A percentile compares a stretch with the other conserved stretches of the same genome.
phyloP scores from a whole-genome alignment of 2,797 vertebrate species.

The Neosilurus mollespiculum region DNA sequence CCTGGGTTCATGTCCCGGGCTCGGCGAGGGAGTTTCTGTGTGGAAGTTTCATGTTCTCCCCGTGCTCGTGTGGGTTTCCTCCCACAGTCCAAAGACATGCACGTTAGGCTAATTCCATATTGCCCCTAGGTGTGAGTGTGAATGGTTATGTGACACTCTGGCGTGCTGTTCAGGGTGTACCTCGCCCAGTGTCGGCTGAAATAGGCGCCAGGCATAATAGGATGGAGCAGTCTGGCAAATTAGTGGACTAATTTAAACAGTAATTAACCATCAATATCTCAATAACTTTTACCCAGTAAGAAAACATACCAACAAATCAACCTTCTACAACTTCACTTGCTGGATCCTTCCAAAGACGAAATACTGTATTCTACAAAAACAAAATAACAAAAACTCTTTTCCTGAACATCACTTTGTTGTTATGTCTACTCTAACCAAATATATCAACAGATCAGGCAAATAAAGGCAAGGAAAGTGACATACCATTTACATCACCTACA shows the following conservation, averaged over 20 bases:
- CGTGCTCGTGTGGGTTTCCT: too few species aligned
- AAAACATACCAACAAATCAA: background rate
- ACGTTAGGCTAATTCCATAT: too few species aligned
- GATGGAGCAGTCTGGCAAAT: too few species aligned
- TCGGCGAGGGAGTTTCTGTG: too few species aligned
- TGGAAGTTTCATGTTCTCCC: too few species aligned
- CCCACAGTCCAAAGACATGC: too few species aligned
- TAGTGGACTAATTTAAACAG: background rate
- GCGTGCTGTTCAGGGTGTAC: too few species aligned
- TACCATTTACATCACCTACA: background rate
- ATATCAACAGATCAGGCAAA: background rate
- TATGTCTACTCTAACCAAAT: background rate
- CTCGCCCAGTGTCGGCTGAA: too few species aligned
- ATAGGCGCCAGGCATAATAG: too few species aligned
- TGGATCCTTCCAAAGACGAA: slow-evolving; percentile 50
- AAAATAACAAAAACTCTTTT: background rate
- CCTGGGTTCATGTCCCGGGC: too few species aligned
- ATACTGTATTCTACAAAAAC: background rate
- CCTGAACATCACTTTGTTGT: background rate
- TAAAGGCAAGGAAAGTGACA: background rate
- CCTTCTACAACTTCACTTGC: slow-evolving; percentile 25
- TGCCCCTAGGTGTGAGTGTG: too few species aligned
- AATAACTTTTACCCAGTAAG: slow-evolving; percentile 49
- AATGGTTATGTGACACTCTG: too few species aligned
- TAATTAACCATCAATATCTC: background rate